Conservation (phyloP, 2,797 vertebrate genomes). For the Coendou prehensilis region DNA sequence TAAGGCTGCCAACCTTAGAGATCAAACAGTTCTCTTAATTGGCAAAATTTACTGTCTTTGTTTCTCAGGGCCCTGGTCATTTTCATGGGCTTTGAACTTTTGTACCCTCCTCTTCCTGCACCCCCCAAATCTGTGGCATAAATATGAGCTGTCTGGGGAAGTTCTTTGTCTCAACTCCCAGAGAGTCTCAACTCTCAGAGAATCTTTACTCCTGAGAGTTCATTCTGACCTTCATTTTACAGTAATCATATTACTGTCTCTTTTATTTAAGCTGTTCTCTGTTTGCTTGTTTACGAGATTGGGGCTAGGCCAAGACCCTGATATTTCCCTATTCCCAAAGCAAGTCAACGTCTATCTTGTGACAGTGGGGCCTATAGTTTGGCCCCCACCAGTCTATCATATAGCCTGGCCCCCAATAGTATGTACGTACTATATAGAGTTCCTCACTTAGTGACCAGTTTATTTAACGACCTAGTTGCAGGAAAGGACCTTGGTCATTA, state of each 20-base stretch:
- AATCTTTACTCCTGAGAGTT: not conserved
- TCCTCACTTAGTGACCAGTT: not conserved
- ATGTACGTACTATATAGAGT: not conserved
- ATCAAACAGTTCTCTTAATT: not conserved
- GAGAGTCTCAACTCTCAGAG: not conserved
- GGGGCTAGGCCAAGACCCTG: not conserved
- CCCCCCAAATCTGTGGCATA: not conserved
- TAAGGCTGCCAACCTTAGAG: not conserved
- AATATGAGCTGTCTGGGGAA: not conserved
- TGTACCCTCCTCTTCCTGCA: not conserved
- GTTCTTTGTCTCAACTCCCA: not conserved
- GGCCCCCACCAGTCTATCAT: not conserved
- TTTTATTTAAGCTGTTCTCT: not conserved
- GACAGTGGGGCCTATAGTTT: not conserved
- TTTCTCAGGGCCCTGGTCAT: not conserved
- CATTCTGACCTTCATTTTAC: not conserved
- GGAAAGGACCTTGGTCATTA: not conserved
- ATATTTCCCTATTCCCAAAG: not conserved
- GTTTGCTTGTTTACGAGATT: not conserved
- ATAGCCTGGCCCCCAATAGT: not conserved
- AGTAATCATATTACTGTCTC: not conserved
- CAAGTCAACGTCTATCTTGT: not conserved
- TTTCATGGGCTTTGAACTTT: not conserved
- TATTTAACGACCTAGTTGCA: not conserved
- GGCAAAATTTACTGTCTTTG: not conserved